Percentiles rank a stretch among this genome's conserved stretches.
Conservation (phyloP, 2,888 invertebrate species). For the Hydraecia micacea region DNA sequence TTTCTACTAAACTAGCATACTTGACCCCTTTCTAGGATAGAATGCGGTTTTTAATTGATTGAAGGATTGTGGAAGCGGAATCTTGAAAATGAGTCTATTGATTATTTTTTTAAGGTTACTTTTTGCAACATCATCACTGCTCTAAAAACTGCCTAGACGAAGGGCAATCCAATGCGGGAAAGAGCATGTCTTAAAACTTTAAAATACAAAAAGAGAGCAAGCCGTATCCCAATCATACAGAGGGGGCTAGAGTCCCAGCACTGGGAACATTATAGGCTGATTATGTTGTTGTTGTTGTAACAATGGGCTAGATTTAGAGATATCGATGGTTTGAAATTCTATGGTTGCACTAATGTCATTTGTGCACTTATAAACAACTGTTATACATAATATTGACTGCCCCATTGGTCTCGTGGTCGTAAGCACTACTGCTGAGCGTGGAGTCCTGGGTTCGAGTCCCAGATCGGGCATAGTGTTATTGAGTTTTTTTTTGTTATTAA, state of each 20-base stretch:
- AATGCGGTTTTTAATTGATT: constrained; percentile 16
- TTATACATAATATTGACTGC: too few relatives aligned
- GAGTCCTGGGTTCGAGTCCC: too few relatives aligned
- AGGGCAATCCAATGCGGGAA: not conserved
- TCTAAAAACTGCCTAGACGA: not conserved
- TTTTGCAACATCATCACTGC: not conserved
- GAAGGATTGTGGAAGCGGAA: not conserved
- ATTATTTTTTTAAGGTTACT: not conserved
- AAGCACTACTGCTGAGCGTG: too few relatives aligned
- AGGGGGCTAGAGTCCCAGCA: too few relatives aligned
- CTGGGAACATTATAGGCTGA: too few relatives aligned
- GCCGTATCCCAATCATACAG: not conserved
- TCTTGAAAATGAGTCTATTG: not conserved
- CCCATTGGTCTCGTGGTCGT: too few relatives aligned
- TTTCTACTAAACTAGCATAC: constrained; percentile 14
- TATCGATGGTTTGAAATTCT: not conserved
- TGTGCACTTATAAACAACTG: too few relatives aligned
- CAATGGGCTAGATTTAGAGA: not conserved
- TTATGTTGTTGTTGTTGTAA: too few relatives aligned
- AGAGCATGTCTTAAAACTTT: not conserved
- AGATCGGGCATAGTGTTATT: too few relatives aligned
- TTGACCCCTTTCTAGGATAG: constrained; percentile 4
- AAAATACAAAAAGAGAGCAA: too few relatives aligned
- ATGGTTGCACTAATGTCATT: not conserved
- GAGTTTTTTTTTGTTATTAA: too few relatives aligned